phyloP scores from a whole-genome alignment of 2,113 vertebrate genomes.

The Crotalus horridus region DNA sequence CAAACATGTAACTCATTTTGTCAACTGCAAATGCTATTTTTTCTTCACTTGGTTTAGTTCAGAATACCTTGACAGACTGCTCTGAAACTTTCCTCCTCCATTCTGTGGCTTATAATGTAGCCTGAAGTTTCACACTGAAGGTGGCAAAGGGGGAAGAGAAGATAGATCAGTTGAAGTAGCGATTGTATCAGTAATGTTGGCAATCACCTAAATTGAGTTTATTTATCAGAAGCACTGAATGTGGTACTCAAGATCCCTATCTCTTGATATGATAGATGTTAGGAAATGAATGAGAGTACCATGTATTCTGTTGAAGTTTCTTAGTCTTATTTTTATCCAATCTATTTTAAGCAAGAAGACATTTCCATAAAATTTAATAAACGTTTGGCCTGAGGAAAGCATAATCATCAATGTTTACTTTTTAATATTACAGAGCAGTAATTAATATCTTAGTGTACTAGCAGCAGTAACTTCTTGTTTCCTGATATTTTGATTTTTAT shows the following conservation, averaged over 20 bases:
- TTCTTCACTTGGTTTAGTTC: background rate
- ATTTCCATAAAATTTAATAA: slow-evolving; percentile 10
- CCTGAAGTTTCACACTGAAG: slow-evolving; percentile 1
- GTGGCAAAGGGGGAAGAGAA: background rate
- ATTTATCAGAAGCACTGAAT: background rate
- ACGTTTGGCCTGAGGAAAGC: slow-evolving; percentile 5
- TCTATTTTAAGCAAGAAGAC: background rate
- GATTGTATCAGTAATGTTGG: background rate
- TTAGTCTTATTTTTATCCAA: background rate
- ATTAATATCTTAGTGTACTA: background rate
- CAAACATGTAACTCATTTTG: background rate
- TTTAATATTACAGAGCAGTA: slow-evolving; percentile 13
- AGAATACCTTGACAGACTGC: background rate
- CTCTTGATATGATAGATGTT: background rate
- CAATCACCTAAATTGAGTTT: background rate
- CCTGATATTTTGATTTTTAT: slow-evolving; percentile 13
- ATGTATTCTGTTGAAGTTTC: background rate
- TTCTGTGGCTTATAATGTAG: background rate
- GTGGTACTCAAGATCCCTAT: background rate
- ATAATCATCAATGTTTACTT: background rate
- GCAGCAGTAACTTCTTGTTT: slow-evolving; percentile 5
- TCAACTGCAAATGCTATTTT: background rate
- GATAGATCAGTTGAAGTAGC: background rate
- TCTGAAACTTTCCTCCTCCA: background rate
- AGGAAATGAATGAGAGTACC: slow-evolving; percentile 1